phyloP scores from a whole-genome alignment of 2,888 invertebrate species.

The Chironomus riparius region DNA sequence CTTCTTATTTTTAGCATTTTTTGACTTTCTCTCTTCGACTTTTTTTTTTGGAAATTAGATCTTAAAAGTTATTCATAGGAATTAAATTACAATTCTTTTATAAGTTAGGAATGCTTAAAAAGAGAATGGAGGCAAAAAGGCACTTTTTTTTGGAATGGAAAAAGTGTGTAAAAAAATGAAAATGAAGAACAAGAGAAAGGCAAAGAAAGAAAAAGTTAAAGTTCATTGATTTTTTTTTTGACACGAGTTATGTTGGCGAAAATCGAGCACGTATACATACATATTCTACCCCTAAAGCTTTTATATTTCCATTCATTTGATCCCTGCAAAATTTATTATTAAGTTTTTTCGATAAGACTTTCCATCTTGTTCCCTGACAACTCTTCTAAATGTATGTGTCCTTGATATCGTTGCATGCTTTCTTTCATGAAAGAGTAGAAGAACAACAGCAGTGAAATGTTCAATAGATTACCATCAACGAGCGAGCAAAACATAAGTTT shows the following conservation, averaged over 20 bases:
- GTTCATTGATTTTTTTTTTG: conserved; percentile 11
- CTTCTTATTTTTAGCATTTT: neutral
- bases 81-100: neutral
- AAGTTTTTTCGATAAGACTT: conserved; percentile 4
- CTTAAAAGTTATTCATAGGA: conserved; percentile 6
- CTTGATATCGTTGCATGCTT: neutral
- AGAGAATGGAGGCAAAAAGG: neutral
- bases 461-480: neutral
- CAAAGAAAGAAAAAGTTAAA: neutral
- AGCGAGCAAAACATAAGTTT: neutral
- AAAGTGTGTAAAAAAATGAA: no score
- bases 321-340: conserved; percentile 5
- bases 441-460: neutral
- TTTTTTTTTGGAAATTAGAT: neutral
- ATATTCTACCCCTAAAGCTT: neutral
- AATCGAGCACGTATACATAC: conserved; percentile 5
- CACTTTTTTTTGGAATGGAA: neutral
- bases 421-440: neutral
- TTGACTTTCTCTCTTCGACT: neutral
- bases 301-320: neutral
- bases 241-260: neutral
- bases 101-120: neutral
- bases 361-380: neutral
- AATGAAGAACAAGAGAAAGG: neutral
- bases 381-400: neutral